Conservation (phyloP, 2,113 vertebrate species). For the Oreotrochilus melanogaster region DNA sequence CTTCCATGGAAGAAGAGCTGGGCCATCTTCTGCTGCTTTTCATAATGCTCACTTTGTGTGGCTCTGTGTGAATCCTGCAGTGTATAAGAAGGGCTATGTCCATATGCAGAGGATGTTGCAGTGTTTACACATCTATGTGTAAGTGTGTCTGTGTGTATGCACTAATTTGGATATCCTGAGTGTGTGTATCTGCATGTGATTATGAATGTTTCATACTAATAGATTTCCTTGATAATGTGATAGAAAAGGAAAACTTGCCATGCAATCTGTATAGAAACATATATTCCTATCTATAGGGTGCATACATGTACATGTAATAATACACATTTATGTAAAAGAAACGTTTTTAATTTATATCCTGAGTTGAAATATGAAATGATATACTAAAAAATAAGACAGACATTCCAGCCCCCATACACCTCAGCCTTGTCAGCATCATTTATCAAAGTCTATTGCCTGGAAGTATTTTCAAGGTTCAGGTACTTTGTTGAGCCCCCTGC, state of each 20-base stretch:
- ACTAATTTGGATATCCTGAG: background rate
- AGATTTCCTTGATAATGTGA: background rate
- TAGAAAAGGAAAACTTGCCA: background rate
- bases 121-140: background rate
- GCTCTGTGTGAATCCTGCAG: background rate
- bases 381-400: background rate
- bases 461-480: slow-evolving; percentile 25
- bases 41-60: background rate
- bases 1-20: background rate
- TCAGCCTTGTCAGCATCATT: background rate
- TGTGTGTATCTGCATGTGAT: background rate
- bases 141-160: background rate
- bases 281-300: background rate
- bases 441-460: background rate
- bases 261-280: background rate
- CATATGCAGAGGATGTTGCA: background rate
- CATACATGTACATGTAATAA: background rate
- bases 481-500: background rate
- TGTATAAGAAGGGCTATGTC: background rate
- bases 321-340: background rate
- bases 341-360: background rate
- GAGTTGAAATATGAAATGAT: background rate
- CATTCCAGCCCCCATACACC: background rate
- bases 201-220: background rate
- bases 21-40: background rate